Conservation (phyloP, 2,888 invertebrate genomes). For the Hemithea aestivaria region DNA sequence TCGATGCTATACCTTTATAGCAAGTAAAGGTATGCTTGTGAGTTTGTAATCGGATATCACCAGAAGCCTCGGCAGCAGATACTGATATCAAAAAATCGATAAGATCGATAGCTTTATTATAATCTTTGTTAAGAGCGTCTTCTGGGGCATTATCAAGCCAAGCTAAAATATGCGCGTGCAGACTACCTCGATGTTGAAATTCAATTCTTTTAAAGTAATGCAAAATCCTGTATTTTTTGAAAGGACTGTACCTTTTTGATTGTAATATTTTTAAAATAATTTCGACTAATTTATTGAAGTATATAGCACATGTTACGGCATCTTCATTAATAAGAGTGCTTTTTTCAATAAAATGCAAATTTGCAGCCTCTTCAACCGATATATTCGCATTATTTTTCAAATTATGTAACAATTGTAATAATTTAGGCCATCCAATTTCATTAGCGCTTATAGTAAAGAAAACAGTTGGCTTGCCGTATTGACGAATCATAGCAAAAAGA, state of each 20-base stretch:
- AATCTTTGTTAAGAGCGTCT: conserved; percentile 25
- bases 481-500: conserved; percentile 46
- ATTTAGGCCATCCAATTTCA: conserved; percentile 34
- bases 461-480: conserved; percentile 40
- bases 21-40: conserved; percentile 42
- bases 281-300: conserved; percentile 40
- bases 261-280: conserved; percentile 27
- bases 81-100: conserved; percentile 40
- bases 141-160: conserved; percentile 48
- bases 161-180: conserved; percentile 48
- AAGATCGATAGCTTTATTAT: conserved; percentile 32
- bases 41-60: conserved; percentile 30
- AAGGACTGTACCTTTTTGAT: conserved; percentile 32
- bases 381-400: background rate
- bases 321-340: conserved; percentile 29
- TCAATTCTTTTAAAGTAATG: conserved; percentile 46
- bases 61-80: conserved; percentile 31
- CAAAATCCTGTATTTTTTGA: conserved; percentile 29
- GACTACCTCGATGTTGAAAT: conserved; percentile 50
- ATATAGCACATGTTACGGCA: conserved; percentile 30
- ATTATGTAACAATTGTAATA: conserved; percentile 23
- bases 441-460: conserved; percentile 43
- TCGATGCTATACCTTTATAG: conserved; percentile 7
- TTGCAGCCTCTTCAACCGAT: conserved; percentile 6
- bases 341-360: conserved; percentile 17